A percentile compares a stretch with the other conserved stretches of the same genome.
These are phyloP conservation scores for Cynaeus angustus DNA, from an alignment of 2,888 invertebrate species.

Conservation along the genomic window DNA sequence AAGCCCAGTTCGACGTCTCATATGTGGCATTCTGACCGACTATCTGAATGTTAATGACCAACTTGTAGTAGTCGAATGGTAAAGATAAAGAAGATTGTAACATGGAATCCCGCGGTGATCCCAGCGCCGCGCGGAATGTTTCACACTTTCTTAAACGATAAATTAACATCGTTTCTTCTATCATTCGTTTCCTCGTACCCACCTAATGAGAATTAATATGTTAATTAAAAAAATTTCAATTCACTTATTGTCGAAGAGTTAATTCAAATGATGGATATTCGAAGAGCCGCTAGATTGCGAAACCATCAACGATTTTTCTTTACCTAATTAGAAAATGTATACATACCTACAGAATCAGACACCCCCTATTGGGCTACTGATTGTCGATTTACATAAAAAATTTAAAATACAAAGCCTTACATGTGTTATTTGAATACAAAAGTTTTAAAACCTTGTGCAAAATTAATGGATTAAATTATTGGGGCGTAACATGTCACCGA, in stretches of 20 bases:
- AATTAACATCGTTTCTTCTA: constrained; percentile 65
- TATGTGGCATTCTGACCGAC: constrained; percentile 57
- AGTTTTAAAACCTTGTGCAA: no score
- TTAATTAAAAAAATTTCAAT: constrained; percentile 56
- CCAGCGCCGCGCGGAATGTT: constrained; percentile 67
- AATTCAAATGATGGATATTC: constrained; percentile 14
- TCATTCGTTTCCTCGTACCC: constrained; percentile 53
- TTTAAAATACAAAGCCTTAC: no score
- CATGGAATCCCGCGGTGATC: constrained; percentile 67
- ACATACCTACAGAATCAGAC: background rate
- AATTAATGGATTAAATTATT: no score
- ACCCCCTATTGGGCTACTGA: no score
- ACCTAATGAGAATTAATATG: constrained; percentile 60
- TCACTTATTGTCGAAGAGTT: constrained; percentile 13
- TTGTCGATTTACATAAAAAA: no score
- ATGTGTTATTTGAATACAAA: no score
- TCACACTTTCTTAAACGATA: constrained; percentile 69
- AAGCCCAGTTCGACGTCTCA: constrained; percentile 19
- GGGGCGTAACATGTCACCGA: no score
- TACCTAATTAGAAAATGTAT: constrained; percentile 29
- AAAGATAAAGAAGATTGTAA: constrained; percentile 70
- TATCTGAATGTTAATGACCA: constrained; percentile 66
- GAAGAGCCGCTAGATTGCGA: constrained; percentile 12
- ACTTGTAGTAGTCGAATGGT: constrained; percentile 66
- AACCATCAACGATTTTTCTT: constrained; percentile 28